Evolutionary conservation across 2,797 vertebrate genomes (phyloP).

Genomic region (Pteropus rufus): DNA sequence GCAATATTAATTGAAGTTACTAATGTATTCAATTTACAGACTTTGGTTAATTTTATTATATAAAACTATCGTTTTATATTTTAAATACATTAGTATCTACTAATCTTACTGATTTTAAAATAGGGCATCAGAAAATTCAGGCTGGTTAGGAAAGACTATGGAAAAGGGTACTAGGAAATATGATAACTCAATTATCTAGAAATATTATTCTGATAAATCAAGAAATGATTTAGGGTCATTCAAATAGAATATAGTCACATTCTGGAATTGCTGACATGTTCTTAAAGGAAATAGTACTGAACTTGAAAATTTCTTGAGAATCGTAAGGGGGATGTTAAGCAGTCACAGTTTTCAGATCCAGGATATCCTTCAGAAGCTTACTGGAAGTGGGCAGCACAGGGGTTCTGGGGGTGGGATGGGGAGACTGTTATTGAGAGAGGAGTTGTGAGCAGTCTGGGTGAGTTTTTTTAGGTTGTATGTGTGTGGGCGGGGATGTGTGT

Average conservation of each 20-base stretch:
- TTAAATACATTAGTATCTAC: not conserved
- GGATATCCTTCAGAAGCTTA: not conserved
- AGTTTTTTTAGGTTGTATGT: not conserved
- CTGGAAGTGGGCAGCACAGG: accelerated
- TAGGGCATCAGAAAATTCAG: conserved; percentile 25
- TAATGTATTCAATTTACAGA: conserved; percentile 21
- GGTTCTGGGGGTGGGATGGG: not conserved
- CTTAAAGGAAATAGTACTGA: not conserved
- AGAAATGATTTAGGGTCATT: not conserved
- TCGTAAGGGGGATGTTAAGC: not conserved
- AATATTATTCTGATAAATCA: not conserved
- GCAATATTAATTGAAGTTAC: not conserved
- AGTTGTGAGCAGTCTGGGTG: not conserved
- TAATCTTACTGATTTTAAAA: not conserved
- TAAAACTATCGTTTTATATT: not conserved
- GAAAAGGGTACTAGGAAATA: not conserved
- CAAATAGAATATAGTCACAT: not conserved
- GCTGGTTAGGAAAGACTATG: not conserved
- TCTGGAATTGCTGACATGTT: not conserved
- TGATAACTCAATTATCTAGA: not conserved
- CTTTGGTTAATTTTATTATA: not conserved
- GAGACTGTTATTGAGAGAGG: not conserved
- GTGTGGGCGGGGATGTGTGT: not conserved
- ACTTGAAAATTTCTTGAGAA: not conserved
- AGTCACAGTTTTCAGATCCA: not conserved